Conservation (phyloP, 2,888 invertebrate genomes). For the Euclidia mi region DNA sequence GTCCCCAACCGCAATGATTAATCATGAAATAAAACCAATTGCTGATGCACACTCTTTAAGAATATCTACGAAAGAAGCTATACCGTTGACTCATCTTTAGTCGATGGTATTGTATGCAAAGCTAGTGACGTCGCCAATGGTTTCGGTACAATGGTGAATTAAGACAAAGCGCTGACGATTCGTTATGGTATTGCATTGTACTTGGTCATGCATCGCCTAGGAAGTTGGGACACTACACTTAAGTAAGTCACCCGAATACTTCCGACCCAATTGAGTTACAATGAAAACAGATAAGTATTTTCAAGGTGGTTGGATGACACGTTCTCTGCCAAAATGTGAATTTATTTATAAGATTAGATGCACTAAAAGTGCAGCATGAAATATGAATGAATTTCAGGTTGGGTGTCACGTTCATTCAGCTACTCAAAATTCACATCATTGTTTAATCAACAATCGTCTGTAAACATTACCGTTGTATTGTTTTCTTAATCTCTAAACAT, state of each 20-base stretch:
- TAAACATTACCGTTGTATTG: slow-evolving; percentile 35
- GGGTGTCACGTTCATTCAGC: slow-evolving; percentile 25
- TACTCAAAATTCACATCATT: slow-evolving; percentile 36
- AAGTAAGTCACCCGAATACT: slow-evolving; percentile 26
- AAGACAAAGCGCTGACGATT: slow-evolving; percentile 59
- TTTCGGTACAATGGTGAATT: slow-evolving; percentile 65
- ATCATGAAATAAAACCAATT: slow-evolving; percentile 29
- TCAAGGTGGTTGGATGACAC: background rate
- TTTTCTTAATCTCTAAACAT: slow-evolving; percentile 35
- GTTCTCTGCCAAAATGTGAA: background rate
- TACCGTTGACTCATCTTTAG: slow-evolving; percentile 54
- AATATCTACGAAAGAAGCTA: slow-evolving; percentile 21
- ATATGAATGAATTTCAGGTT: too few relatives aligned
- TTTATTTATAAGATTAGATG: background rate
- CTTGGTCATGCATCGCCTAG: slow-evolving; percentile 50
- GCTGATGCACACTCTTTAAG: slow-evolving; percentile 27
- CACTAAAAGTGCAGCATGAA: too few relatives aligned
- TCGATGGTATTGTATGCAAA: slow-evolving; percentile 65
- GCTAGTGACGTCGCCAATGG: slow-evolving; percentile 49
- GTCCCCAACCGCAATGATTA: slow-evolving; percentile 21
- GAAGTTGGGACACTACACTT: slow-evolving; percentile 38
- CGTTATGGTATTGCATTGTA: slow-evolving; percentile 54
- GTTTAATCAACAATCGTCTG: slow-evolving; percentile 38
- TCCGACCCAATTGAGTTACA: too few relatives aligned
- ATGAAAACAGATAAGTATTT: too few relatives aligned